These are phyloP conservation scores for Addax nasomaculatus DNA, from an alignment of 2,113 vertebrate genomes.

Conservation along the genomic window DNA sequence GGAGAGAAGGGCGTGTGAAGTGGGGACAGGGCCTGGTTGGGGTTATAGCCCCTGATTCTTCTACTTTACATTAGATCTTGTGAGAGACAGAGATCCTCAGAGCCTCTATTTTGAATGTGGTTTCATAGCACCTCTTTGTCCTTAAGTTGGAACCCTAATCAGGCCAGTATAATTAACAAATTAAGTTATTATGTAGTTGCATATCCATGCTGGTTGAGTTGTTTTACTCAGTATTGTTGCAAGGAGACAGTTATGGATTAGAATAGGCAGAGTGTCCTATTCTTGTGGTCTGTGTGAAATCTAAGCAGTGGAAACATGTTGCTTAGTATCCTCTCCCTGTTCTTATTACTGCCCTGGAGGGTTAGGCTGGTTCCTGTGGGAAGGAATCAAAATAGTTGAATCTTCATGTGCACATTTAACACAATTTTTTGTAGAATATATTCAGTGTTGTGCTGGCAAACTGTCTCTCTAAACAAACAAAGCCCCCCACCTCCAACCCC, in stretches of 20 bases:
- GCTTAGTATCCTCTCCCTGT: not conserved
- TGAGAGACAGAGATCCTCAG: not conserved
- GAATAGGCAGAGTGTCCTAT: not conserved
- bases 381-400: not conserved
- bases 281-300: not conserved
- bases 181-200: not conserved
- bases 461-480: not conserved
- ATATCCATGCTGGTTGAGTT: not conserved
- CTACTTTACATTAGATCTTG: not conserved
- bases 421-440: not conserved
- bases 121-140: not conserved
- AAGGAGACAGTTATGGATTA: not conserved
- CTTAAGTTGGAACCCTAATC: not conserved
- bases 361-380: not conserved
- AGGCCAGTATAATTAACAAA: not conserved
- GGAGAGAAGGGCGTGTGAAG: rapidly evolving
- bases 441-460: not conserved
- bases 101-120: not conserved
- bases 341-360: not conserved
- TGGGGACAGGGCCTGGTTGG: not conserved
- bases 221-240: not conserved
- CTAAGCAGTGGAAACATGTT: not conserved
- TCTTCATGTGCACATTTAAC: not conserved
- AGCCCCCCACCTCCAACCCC: not conserved
- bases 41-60: not conserved